Conservation (phyloP, 1,140 invertebrate genomes). For the Octopus bimaculoides region DNA sequence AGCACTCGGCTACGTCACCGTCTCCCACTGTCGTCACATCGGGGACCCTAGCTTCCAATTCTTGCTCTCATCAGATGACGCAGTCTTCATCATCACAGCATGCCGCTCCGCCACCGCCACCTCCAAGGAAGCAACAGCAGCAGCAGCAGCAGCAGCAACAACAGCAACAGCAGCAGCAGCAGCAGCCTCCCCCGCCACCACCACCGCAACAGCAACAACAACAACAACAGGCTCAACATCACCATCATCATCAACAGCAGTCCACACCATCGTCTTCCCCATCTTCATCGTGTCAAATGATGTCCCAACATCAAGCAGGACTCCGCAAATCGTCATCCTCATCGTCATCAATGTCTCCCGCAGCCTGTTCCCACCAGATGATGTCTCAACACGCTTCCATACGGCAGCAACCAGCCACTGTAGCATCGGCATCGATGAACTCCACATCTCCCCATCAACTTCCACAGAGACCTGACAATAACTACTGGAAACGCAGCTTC, state of each 20-base stretch:
- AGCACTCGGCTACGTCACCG: neutral
- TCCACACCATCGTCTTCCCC: neutral
- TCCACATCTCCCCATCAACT: neutral
- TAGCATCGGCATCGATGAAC: neutral
- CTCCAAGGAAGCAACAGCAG: neutral
- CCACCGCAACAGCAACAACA: neutral
- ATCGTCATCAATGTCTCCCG: neutral
- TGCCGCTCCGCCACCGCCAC: neutral
- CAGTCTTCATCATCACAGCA: neutral
- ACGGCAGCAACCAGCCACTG: neutral
- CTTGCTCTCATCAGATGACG: neutral
- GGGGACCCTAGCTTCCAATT: neutral
- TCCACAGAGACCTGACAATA: neutral
- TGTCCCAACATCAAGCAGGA: neutral
- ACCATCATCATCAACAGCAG: neutral
- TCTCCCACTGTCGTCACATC: neutral
- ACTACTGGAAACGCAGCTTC: neutral
- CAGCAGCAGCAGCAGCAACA: slow-evolving; percentile 1
- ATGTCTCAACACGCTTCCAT: neutral
- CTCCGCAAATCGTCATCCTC: neutral
- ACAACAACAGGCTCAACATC: neutral
- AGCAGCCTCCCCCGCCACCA: neutral
- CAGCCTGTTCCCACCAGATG: neutral
- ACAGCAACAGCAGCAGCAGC: neutral
- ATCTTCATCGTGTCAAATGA: slow-evolving; percentile 1